These are phyloP conservation scores for Cynocephalus volans DNA, from an alignment of 2,113 vertebrate genomes.

Conservation along the genomic window DNA sequence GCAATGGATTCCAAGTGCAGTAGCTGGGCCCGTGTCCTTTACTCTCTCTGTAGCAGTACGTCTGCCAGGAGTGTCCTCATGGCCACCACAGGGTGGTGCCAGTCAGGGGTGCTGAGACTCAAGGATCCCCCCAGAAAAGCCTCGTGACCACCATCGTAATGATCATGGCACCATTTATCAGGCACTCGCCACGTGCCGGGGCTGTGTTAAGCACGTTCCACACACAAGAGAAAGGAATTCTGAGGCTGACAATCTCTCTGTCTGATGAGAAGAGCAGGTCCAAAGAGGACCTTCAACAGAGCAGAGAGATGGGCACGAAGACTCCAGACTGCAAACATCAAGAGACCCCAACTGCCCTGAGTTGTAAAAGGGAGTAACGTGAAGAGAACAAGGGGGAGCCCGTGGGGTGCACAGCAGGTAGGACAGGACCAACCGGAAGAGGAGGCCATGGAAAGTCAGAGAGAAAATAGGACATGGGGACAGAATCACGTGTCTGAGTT, in stretches of 20 bases:
- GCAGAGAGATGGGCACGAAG: neutral
- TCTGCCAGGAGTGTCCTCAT: neutral
- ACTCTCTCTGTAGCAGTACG: accelerated
- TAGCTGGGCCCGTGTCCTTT: too few relatives aligned
- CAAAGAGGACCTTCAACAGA: neutral
- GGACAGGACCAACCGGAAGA: too few relatives aligned
- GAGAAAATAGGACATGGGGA: too few relatives aligned
- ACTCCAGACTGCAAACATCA: neutral
- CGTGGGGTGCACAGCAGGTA: too few relatives aligned
- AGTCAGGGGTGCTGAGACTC: too few relatives aligned
- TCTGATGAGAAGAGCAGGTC: neutral
- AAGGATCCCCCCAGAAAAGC: too few relatives aligned
- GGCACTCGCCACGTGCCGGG: neutral
- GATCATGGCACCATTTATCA: neutral
- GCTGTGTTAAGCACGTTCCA: too few relatives aligned
- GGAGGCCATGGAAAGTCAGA: too few relatives aligned
- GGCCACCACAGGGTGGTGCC: neutral
- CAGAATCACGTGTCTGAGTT: too few relatives aligned
- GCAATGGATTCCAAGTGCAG: neutral
- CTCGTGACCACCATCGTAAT: too few relatives aligned
- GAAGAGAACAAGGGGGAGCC: neutral
- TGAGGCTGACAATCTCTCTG: neutral
- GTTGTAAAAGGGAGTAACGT: neutral
- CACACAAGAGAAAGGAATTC: neutral
- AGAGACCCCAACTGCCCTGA: neutral